Evolutionary conservation across 2,888 invertebrate species (phyloP), one percentile per base, ranked within the genome.

Genomic region (Phania funesta): DNA sequence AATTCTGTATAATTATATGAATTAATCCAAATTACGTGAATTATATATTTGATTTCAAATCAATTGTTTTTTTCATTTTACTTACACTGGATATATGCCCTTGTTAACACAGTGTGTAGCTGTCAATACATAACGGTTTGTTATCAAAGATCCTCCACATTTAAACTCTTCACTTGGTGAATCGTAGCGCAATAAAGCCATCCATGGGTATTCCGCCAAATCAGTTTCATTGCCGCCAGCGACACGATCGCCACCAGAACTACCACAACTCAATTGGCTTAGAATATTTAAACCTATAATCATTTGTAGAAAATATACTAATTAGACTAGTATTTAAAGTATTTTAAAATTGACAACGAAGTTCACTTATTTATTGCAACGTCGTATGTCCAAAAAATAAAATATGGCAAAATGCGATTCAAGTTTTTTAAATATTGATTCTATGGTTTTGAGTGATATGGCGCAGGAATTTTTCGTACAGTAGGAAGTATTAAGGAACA

Each of bases 161-260:
- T 90, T 90, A 88, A 92, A 88, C 5, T 85, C 77, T 1, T 85
- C 85, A 0, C 74, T 24, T 5, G 65, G 24, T 20, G 73, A 35
- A 60, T 91, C 88, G 84, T 95, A 96, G 1, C 93, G 92, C n/a
- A 96, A 87, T 1, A 95, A 90, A 0, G 94, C 95, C 94, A 95
- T 94, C 95, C 95, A 96, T 0, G 95, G 95, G 90, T 93, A 95
- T 85, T 95, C 94, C 46, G 92, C 93, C 4, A 95, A 87, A 0
- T 89, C 89, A 0, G 95, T 94, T 76, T 92, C 90, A 52, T 93
- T 92, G 0, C 95, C 95, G 2, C 93, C 93, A 24, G 93, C 90
- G 56, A 96, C 93, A 85, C 93, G 93, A 52, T 92, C 91, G 7
- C 91, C 89, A 11, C 92, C 91, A 6, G 93, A 87, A 0, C 89